These are phyloP conservation scores for Mesocentrotus franciscanus DNA, from an alignment of 53 echinoderm and acorn worm species.

Conservation along the genomic window DNA sequence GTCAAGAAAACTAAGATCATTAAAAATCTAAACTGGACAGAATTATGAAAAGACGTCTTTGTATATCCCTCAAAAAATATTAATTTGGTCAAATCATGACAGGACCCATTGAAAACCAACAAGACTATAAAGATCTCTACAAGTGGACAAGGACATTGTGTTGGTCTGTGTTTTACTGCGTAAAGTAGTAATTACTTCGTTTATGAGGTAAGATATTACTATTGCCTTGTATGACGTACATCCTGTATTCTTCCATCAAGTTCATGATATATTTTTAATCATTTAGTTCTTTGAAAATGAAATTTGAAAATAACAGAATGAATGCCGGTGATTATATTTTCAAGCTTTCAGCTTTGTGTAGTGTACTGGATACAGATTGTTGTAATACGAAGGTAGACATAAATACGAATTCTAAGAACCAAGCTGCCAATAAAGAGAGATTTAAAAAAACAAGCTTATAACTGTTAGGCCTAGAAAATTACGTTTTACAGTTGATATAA, in stretches of 20 bases:
- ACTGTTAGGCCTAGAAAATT: too few species aligned
- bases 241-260: background rate
- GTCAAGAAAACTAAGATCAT: background rate
- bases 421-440: too few species aligned
- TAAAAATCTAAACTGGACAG: background rate
- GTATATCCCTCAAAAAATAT: background rate
- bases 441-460: too few species aligned
- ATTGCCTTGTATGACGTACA: background rate
- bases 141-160: slow-evolving; percentile 29
- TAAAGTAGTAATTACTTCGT: background rate
- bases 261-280: background rate
- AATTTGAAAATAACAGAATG: background rate
- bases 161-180: background rate
- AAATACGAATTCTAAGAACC: too few species aligned
- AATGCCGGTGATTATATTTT: too few species aligned
- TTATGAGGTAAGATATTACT: background rate
- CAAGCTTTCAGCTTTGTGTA: too few species aligned
- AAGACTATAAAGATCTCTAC: background rate
- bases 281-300: background rate
- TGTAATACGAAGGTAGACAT: too few species aligned
- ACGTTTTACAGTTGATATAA: background rate
- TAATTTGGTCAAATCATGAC: background rate
- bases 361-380: too few species aligned
- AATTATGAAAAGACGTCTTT: slow-evolving; percentile 39
- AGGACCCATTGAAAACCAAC: background rate